These are phyloP conservation scores for Porites rus DNA, from an alignment of 92 coral and sea anemone species.

Conservation along the genomic window DNA sequence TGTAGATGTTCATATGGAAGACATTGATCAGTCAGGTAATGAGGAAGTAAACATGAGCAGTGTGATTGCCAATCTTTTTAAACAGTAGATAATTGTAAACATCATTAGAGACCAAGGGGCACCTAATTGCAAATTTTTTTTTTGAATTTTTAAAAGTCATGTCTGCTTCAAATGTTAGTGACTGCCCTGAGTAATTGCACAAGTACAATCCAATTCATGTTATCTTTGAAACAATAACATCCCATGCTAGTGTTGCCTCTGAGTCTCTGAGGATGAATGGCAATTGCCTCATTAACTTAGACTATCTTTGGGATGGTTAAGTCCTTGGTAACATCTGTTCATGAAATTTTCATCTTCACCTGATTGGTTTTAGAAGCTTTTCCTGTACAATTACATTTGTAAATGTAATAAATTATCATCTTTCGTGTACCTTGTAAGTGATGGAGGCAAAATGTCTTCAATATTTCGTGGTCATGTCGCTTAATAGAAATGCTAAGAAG, in stretches of 20 bases:
- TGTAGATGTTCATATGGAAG: conserved; percentile 50
- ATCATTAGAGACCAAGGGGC: no score
- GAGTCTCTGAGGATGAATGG: conserved; percentile 42
- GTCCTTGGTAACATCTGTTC: conserved; percentile 31
- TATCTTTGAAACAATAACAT: conserved; percentile 8
- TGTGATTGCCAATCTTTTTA: conserved; percentile 35
- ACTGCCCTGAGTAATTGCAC: conserved; percentile 40
- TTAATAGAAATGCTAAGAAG: conserved; percentile 25
- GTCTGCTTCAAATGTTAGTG: conserved; percentile 32
- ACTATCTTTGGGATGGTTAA: conserved; percentile 28
- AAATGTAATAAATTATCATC: conserved; percentile 46
- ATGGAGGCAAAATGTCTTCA: conserved; percentile 29
- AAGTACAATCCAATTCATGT: conserved; percentile 42
- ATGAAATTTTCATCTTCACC: conserved; percentile 32
- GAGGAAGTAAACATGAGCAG: conserved; percentile 29
- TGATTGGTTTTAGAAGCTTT: conserved; percentile 45
- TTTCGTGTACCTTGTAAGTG: conserved; percentile 37
- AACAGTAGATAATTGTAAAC: neutral
- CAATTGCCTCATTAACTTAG: conserved; percentile 26
- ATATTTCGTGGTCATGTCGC: conserved; percentile 6
- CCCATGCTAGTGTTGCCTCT: conserved; percentile 41
- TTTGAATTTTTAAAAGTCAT: neutral
- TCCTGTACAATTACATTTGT: conserved; percentile 16
- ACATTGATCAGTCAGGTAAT: conserved; percentile 56
- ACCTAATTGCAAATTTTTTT: no score